A percentile compares a stretch with the other conserved stretches of the same genome.
phyloP scores from a whole-genome alignment of 2,113 vertebrate species.

The Chaetodon trifascialis region DNA sequence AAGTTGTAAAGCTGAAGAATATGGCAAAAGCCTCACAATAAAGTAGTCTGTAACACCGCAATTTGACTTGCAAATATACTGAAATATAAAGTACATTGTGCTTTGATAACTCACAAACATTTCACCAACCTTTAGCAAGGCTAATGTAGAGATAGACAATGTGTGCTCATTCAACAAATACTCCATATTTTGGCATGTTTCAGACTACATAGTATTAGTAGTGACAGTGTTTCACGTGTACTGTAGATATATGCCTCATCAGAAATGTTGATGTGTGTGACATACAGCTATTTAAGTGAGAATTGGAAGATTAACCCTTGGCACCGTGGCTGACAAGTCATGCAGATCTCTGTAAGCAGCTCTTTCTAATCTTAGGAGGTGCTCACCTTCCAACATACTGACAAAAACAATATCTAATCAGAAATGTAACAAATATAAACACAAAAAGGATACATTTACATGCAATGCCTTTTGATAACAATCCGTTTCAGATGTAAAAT shows the following conservation, averaged over 20 bases:
- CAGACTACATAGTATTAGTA: constrained; percentile 10
- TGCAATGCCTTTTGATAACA: constrained; percentile 73
- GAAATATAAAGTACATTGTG: constrained; percentile 78
- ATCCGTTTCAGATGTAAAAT: constrained; percentile 81
- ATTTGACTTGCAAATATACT: constrained; percentile 84
- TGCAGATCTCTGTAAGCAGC: constrained; percentile 60
- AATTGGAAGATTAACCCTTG: constrained; percentile 65
- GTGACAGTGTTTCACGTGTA: constrained; percentile 9
- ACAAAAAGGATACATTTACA: constrained; percentile 69
- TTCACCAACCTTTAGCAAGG: constrained; percentile 72
- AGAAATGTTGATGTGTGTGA: constrained; percentile 55
- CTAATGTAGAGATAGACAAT: constrained; percentile 54
- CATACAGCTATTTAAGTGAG: constrained; percentile 43
- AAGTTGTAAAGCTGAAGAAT: constrained; percentile 83
- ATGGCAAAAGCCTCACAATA: constrained; percentile 76
- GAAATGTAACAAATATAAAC: constrained; percentile 72
- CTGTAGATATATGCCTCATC: constrained; percentile 47
- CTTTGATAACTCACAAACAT: constrained; percentile 59
- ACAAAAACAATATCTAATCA: constrained; percentile 81
- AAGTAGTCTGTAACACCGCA: constrained; percentile 74
- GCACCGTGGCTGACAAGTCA: constrained; percentile 59
- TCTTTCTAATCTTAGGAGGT: constrained; percentile 60
- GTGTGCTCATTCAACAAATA: constrained; percentile 48
- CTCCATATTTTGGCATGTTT: constrained; percentile 33
- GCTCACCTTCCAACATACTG: constrained; percentile 60